Base-by-base conservation (phyloP, 1,140 invertebrate species). In the Neodiprion lecontei region DNA sequence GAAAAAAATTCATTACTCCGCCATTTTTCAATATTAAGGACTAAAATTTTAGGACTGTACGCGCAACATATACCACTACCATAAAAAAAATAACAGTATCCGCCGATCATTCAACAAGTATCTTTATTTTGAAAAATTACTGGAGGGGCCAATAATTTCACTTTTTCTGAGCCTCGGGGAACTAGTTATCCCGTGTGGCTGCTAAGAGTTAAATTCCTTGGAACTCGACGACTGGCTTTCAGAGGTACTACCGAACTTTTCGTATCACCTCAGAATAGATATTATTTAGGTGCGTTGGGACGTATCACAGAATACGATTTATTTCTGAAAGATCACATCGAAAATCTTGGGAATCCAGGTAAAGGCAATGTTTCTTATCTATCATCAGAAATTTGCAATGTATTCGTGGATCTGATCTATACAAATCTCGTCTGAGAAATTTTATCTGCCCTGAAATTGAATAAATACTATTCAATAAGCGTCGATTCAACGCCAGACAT, bases 401-500 rank as follows among this genome's bases (percentile, higher is more conserved):
- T 79, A 70, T 79, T 82, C 28, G 80, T 81, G 72, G 28, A 76
- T 49, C 48, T 80, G 21, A 81, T 80, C 75, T 77, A 73, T 7
- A 69, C 80, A 3, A 67, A 80, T 48, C 48, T 77, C 69, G 40
- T 67, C 17, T 66, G 72, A 48, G 68, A 68, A 67, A 82, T 82
- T 28, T 12, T 75, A 9, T 48, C 70, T 40, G 76, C 75, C 66
- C n/a, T 80, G 12, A 79, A 77, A 71, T 23, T 53, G 47, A 48
- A 69, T 17, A 80, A 79, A 76, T 83, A 83, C 76, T 84, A 77
- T 76, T 78, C 76, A 17, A 75, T 82, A 17, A 80, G 78, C 40
- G 47, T 81, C 48, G 81, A 83, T 72, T 80, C 76, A 14, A 82
- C 78, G n/a, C 79, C 79, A 28, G 76, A 82, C 73, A 73, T 82